Evolutionary conservation across 2,888 invertebrate genomes (phyloP).

Genomic region (Autographa pulchrina): DNA sequence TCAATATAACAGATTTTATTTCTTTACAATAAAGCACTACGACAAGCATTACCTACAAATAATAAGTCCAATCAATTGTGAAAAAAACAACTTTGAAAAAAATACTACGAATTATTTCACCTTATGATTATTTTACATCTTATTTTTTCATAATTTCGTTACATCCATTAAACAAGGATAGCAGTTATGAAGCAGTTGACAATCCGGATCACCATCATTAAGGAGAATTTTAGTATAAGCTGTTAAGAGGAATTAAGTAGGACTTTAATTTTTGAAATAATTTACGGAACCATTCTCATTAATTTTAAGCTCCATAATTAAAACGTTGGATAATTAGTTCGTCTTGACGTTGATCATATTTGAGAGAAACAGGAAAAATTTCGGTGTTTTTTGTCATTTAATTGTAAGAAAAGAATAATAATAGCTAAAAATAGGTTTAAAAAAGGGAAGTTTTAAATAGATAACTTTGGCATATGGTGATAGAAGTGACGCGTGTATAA

Average conservation of each 20-base stretch:
- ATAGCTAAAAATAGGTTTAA: no score
- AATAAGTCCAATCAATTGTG: no score
- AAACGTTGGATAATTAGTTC: not conserved
- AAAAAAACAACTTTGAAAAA: no score
- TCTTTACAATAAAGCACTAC: no score
- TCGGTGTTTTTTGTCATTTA: not conserved
- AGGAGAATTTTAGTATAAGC: not conserved
- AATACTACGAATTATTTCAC: no score
- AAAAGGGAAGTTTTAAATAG: no score
- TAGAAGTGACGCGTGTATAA: no score
- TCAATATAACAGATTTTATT: no score
- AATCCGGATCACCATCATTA: conserved; percentile 11
- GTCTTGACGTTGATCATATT: not conserved
- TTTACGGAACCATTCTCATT: not conserved
- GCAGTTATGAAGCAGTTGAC: conserved; percentile 8
- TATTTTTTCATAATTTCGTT: not conserved
- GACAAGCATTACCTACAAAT: no score
- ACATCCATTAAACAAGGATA: not conserved
- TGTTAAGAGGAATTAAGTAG: conserved; percentile 18
- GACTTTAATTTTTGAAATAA: not conserved
- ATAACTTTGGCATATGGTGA: no score
- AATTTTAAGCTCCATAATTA: conserved; percentile 1
- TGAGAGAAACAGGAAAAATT: not conserved
- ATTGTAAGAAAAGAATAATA: no score
- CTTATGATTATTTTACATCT: not conserved